These are phyloP conservation scores for Caerostris extrusa DNA, from an alignment of 1,140 invertebrate genomes.

Conservation along the genomic window DNA sequence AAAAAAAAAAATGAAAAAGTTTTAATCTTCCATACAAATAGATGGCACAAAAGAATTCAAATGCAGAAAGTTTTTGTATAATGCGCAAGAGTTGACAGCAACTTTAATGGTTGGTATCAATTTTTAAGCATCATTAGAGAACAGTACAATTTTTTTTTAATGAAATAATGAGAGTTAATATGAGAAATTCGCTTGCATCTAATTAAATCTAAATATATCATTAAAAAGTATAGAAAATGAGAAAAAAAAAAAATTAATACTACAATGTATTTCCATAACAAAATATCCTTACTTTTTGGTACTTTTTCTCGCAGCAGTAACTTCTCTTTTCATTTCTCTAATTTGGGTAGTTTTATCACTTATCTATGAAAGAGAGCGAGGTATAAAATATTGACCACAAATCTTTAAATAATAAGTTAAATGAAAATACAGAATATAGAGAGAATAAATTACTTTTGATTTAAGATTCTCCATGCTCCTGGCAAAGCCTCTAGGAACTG, in stretches of 20 bases:
- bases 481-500: slow-evolving; percentile 95
- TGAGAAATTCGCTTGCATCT: too few relatives aligned
- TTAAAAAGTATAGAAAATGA: neutral
- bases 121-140: too few relatives aligned
- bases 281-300: slow-evolving; percentile 86
- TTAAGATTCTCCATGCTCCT: slow-evolving; percentile 99
- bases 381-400: neutral
- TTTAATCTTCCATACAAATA: too few relatives aligned
- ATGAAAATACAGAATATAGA: neutral
- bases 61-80: too few relatives aligned
- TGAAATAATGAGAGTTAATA: too few relatives aligned
- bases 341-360: slow-evolving; percentile 93
- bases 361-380: slow-evolving; percentile 84
- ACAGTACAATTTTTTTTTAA: too few relatives aligned
- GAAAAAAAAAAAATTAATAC: neutral
- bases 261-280: neutral
- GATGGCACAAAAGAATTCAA: too few relatives aligned
- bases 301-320: slow-evolving; percentile 89
- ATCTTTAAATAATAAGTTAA: neutral
- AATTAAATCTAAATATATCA: neutral
- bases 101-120: too few relatives aligned
- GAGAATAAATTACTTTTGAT: slow-evolving; percentile 86
- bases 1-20: too few relatives aligned
- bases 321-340: slow-evolving; percentile 89
- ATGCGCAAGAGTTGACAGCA: too few relatives aligned